phyloP scores from a whole-genome alignment of 53 echinoderm and acorn worm genomes.

The Actinopyga echinites region DNA sequence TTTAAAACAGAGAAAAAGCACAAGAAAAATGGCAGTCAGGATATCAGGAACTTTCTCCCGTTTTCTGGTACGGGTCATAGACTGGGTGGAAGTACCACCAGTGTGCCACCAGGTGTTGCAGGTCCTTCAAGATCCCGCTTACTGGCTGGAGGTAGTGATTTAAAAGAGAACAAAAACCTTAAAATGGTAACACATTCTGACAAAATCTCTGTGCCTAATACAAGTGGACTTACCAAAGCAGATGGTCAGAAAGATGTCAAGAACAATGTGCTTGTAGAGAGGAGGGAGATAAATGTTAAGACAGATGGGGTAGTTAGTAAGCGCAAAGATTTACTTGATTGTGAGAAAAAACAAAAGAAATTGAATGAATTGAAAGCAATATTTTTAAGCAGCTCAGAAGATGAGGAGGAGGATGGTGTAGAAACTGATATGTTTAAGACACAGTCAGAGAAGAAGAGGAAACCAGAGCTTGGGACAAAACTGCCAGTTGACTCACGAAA shows the following conservation, averaged over 20 bases:
- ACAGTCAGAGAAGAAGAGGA: too few relatives aligned
- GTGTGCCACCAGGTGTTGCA: too few relatives aligned
- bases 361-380: slow-evolving; percentile 66
- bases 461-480: too few relatives aligned
- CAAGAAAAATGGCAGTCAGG: not conserved
- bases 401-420: slow-evolving; percentile 57
- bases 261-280: too few relatives aligned
- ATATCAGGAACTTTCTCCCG: slow-evolving; percentile 57
- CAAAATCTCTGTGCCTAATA: not conserved
- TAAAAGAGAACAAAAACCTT: too few relatives aligned
- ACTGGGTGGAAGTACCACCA: not conserved
- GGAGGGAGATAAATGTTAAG: too few relatives aligned
- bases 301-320: not conserved
- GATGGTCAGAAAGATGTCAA: too few relatives aligned
- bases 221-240: too few relatives aligned
- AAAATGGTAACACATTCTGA: not conserved
- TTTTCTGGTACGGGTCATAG: slow-evolving; percentile 56
- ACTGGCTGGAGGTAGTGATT: too few relatives aligned
- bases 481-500: too few relatives aligned
- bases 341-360: slow-evolving; percentile 16
- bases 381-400: slow-evolving; percentile 83
- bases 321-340: not conserved
- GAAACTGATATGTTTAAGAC: not conserved
- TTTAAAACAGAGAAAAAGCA: not conserved
- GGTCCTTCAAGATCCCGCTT: too few relatives aligned